phyloP scores from a whole-genome alignment of 2,797 vertebrate genomes.

The Sebastolobus altivelis region DNA sequence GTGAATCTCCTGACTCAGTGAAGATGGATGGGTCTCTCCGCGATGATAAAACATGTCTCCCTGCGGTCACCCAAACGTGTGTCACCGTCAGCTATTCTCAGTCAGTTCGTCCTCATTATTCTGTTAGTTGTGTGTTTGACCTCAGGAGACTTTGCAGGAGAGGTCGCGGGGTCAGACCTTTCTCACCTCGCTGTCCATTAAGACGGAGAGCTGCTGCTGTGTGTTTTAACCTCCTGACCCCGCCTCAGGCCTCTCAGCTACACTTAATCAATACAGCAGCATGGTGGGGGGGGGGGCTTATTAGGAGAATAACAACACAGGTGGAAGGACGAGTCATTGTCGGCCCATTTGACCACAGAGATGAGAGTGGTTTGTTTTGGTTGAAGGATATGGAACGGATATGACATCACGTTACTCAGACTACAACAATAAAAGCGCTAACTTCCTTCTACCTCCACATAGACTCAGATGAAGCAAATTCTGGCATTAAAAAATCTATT shows the following conservation, averaged over 20 bases:
- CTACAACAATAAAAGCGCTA: too few relatives aligned
- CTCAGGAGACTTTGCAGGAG: not conserved
- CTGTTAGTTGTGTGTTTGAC: slow-evolving; percentile 16
- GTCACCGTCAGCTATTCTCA: not conserved
- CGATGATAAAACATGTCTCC: not conserved
- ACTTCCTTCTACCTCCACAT: too few relatives aligned
- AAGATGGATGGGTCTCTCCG: slow-evolving; percentile 6
- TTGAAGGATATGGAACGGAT: too few relatives aligned
- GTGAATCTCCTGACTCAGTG: not conserved
- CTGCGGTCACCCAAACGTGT: not conserved
- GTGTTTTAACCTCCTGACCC: slow-evolving; percentile 21
- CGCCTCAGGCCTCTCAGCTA: not conserved
- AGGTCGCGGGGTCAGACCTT: slow-evolving; percentile 10
- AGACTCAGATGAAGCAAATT: too few relatives aligned
- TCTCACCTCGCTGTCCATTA: too few relatives aligned
- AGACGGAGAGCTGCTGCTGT: not conserved
- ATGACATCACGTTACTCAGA: too few relatives aligned
- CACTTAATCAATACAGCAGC: not conserved
- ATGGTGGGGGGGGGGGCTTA: not conserved
- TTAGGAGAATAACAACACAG: too few relatives aligned
- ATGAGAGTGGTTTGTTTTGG: too few relatives aligned
- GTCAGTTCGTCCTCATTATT: not conserved
- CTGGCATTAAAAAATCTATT: too few relatives aligned
- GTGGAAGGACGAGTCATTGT: too few relatives aligned
- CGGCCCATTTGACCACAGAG: too few relatives aligned